A percentile compares a stretch with the other conserved stretches of the same genome.
Conservation (phyloP, 2,888 invertebrate species). For the Sphaerophoria rueppellii region DNA sequence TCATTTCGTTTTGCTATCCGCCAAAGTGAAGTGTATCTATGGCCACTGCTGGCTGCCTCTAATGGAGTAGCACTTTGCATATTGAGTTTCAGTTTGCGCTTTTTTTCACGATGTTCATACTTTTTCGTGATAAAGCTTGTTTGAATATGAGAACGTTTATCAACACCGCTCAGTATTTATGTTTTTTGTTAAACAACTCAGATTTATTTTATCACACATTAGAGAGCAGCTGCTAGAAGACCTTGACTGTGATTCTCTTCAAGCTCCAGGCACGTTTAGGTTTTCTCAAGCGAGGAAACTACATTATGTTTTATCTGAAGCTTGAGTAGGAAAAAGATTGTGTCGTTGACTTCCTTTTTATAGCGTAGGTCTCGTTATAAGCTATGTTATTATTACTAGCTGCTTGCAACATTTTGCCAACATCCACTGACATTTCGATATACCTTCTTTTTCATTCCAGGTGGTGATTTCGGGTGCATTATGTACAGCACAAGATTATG, state of each 20-base stretch:
- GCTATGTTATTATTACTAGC: no score
- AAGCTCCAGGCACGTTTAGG: constrained; percentile 3
- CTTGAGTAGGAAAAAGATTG: constrained; percentile 6
- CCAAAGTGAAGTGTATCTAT: no score
- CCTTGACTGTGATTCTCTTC: constrained; percentile 19
- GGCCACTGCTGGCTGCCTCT: no score
- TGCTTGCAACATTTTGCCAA: background rate
- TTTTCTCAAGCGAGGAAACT: background rate
- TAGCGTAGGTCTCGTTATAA: no score
- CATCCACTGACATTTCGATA: background rate
- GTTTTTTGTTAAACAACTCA: constrained; percentile 1
- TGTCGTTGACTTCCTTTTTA: background rate
- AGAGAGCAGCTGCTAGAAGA: constrained; percentile 25
- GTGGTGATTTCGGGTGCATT: constrained; percentile 83
- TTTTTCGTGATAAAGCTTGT: constrained; percentile 19
- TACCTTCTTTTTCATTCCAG: constrained; percentile 75
- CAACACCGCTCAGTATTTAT: background rate
- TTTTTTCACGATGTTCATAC: background rate
- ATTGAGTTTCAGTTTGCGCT: no score
- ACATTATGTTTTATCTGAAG: constrained; percentile 15
- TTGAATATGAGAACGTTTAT: constrained; percentile 1
- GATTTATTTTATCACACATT: constrained; percentile 10
- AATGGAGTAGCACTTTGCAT: no score
- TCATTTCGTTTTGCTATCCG: no score
- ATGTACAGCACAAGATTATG: constrained; percentile 82